These are phyloP conservation scores for Malthinus seriepunctatus DNA, from an alignment of 2,888 invertebrate species.

Conservation along the genomic window DNA sequence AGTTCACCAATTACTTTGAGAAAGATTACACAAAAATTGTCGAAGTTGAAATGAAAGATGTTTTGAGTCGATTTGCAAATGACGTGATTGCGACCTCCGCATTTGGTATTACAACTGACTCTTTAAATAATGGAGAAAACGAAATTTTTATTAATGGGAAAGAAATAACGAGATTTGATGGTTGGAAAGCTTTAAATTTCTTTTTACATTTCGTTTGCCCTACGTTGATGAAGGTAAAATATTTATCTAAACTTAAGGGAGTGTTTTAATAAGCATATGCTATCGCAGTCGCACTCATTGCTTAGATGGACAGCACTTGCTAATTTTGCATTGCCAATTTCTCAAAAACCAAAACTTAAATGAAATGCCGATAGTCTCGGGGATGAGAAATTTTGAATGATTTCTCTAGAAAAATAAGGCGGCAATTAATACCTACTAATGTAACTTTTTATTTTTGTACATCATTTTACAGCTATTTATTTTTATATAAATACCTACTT, in stretches of 20 bases:
- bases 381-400: too few species aligned
- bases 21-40: constrained; percentile 30
- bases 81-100: constrained; percentile 61
- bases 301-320: too few species aligned
- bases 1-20: constrained; percentile 37
- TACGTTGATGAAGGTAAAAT: neutral
- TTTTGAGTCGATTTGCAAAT: constrained; percentile 55
- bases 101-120: constrained; percentile 60
- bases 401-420: too few species aligned
- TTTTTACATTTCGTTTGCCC: neutral
- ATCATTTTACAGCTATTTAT: too few species aligned
- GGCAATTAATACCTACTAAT: too few species aligned
- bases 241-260: neutral
- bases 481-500: too few species aligned
- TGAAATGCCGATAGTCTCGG: too few species aligned
- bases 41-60: constrained; percentile 53
- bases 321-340: too few species aligned
- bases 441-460: too few species aligned
- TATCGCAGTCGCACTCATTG: too few species aligned
- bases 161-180: constrained; percentile 49
- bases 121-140: constrained; percentile 58
- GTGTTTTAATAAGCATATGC: too few species aligned
- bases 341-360: too few species aligned
- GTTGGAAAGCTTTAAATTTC: neutral
- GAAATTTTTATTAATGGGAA: constrained; percentile 60